Evolutionary conservation across 2,113 vertebrate genomes (phyloP), one percentile per base, ranked within the genome.

Genomic region (Bos indicus): DNA sequence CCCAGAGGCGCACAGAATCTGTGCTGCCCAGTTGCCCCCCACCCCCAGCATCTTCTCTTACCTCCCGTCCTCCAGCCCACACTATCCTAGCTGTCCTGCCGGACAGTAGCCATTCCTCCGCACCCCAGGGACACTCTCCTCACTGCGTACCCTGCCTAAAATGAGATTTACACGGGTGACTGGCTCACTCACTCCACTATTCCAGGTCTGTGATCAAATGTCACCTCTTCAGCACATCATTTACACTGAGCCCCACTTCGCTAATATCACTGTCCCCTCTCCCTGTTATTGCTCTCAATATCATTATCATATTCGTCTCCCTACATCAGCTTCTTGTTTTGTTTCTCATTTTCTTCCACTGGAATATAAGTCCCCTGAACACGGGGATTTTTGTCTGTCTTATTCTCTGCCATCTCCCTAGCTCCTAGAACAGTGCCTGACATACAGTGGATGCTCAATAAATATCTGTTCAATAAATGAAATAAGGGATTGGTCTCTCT

Each of bases 1-100:
- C 28, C 17, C 30, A 16, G 52, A 59, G 30, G 51, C 0, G 0
- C 46, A 8, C 21, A 17, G 28, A 43, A 11, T 3, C 12, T 16
- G 4, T 12, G 7, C 5, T 11, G 48, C 7, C 52, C 21, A 57
- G 17, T 4, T 8, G 1, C 33, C 23, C n/a, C 19, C 7, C 6
- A 7, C 0, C 17, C 62, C 2, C 12, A 7, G n/a, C 19, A 15
- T 51, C 60, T 23, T 15, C 26, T 56, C 5, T 23, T 11, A 2
- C 1, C 0, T 2, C 21, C 23, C 6, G 25, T 80, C 19, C 52
- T 62, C 54, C 1, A 30, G 26, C 33, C 90, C 59, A 12, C 2
- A 0, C 14, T 30, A 3, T 6, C 21, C 4, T 54, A 71, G 1
- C 40, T 5, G 11, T 3, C 11, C 74, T 21, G 1, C 15, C 0